These are phyloP conservation scores for Eubucco bourcierii DNA, from an alignment of 2,113 vertebrate species.

Conservation along the genomic window DNA sequence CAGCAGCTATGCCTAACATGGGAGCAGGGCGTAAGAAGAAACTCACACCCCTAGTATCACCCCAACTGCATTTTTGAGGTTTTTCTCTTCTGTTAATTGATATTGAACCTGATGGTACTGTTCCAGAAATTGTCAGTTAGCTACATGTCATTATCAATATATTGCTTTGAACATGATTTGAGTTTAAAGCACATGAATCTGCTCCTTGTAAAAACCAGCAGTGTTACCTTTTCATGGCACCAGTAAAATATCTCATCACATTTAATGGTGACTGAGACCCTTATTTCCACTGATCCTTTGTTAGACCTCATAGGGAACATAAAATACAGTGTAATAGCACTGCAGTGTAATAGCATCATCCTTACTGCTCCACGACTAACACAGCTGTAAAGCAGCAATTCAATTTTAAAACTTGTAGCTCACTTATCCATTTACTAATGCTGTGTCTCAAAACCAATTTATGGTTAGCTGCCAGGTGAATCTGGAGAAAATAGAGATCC, in stretches of 20 bases:
- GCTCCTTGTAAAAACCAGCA: neutral
- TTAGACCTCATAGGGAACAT: neutral
- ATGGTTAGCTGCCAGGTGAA: neutral
- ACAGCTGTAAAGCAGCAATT: neutral
- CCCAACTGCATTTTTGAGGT: neutral
- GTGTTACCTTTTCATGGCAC: neutral
- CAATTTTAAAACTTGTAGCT: neutral
- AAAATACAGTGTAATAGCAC: neutral
- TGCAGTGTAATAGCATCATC: neutral
- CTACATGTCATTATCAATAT: neutral
- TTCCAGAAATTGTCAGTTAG: neutral
- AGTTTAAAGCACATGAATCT: neutral
- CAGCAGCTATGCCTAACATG: neutral
- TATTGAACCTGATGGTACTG: neutral
- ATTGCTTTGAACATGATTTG: neutral
- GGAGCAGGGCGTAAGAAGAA: neutral
- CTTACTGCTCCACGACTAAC: neutral
- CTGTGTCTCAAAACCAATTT: slow-evolving; percentile 8
- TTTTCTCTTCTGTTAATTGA: neutral
- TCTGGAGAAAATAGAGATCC: neutral
- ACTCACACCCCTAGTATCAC: too few species aligned
- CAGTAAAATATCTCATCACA: neutral
- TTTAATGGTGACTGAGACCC: neutral
- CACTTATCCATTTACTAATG: slow-evolving; percentile 13
- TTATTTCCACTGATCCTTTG: neutral